Conservation (phyloP, 1,140 invertebrate genomes). For the Drosophila aff. region DNA sequence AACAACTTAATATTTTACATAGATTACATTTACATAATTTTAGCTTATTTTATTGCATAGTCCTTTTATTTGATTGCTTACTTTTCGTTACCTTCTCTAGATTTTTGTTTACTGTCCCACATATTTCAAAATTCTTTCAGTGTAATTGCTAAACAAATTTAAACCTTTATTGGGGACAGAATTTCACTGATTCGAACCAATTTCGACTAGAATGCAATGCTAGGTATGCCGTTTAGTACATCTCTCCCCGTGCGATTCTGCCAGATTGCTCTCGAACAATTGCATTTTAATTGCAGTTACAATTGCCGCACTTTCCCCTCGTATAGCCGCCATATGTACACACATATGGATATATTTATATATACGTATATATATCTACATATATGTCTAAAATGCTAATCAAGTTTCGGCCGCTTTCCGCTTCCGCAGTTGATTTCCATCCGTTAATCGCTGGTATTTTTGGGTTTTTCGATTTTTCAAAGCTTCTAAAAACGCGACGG, state of each 20-base stretch:
- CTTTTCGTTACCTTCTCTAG: too few relatives aligned
- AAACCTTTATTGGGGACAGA: slow-evolving; percentile 36
- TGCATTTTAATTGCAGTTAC: slow-evolving; percentile 62
- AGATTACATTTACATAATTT: too few relatives aligned
- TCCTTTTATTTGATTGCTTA: neutral
- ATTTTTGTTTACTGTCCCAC: neutral
- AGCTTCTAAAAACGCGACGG: neutral
- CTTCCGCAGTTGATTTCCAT: slow-evolving; percentile 48
- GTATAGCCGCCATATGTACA: neutral
- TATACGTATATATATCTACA: neutral
- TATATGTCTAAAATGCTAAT: slow-evolving; percentile 49
- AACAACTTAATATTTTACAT: neutral
- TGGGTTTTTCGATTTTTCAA: neutral
- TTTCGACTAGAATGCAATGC: slow-evolving; percentile 28
- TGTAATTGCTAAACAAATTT: slow-evolving; percentile 31
- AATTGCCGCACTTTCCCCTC: slow-evolving; percentile 36
- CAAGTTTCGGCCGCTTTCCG: slow-evolving; percentile 44
- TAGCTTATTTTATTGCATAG: too few relatives aligned
- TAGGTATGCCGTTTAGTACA: slow-evolving; percentile 22
- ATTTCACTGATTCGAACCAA: slow-evolving; percentile 40
- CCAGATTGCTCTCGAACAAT: slow-evolving; percentile 40
- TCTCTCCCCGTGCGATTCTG: slow-evolving; percentile 7
- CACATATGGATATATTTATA: neutral
- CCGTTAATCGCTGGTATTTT: slow-evolving; percentile 29
- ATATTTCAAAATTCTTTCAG: neutral